These are phyloP conservation scores for Chondrilla cf. caribensis DNA, from an alignment of 37 sponge, comb jelly and placozoan genomes.

Conservation along the genomic window DNA sequence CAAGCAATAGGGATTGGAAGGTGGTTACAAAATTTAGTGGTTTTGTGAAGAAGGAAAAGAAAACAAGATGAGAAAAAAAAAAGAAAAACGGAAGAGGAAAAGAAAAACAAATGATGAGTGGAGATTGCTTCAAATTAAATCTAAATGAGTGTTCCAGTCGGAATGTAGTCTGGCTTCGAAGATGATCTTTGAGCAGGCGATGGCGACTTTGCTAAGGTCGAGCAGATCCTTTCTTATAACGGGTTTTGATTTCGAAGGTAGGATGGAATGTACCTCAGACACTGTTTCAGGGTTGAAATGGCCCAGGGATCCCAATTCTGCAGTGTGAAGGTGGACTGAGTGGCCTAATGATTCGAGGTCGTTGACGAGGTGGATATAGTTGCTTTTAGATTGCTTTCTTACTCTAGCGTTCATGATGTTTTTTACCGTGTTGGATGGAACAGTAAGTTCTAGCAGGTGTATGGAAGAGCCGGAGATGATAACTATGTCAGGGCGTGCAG, in stretches of 20 bases:
- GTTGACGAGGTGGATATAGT: neutral
- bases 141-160: neutral
- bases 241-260: neutral
- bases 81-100: no score
- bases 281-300: neutral
- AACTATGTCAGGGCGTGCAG: conserved; percentile 25
- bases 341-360: neutral
- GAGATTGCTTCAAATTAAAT: no score
- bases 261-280: neutral
- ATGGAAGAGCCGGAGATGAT: neutral
- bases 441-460: conserved; percentile 19
- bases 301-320: conserved; percentile 9
- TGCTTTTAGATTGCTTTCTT: neutral
- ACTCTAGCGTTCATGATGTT: neutral
- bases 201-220: neutral
- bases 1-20: neutral
- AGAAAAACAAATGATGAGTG: no score
- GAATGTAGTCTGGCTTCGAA: neutral
- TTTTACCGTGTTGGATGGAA: neutral
- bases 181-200: neutral
- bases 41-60: no score
- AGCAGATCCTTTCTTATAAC: neutral
- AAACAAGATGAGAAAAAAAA: no score
- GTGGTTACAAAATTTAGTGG: no score
- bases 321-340: neutral